Evolutionary conservation across 1,140 invertebrate species (phyloP).

Genomic region (Drosophila kepulauana): DNA sequence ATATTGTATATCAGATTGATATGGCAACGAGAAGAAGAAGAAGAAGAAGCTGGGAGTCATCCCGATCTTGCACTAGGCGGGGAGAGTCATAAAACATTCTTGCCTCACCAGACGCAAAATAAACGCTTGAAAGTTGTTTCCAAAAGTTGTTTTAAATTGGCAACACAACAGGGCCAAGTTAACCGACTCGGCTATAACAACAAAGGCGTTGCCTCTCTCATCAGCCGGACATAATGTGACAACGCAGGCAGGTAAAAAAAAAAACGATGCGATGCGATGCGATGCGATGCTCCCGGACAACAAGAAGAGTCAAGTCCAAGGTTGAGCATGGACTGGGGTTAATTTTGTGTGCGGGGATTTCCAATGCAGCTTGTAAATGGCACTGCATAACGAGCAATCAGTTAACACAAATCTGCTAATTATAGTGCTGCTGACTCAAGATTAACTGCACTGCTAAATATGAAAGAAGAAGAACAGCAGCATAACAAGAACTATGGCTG

Average conservation of each 20-base stretch:
- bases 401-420: constrained; percentile 34
- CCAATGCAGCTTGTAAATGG: constrained; percentile 19
- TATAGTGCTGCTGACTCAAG: not conserved
- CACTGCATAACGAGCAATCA: constrained; percentile 27
- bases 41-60: constrained; percentile 3
- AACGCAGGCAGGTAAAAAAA: not conserved
- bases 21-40: constrained; percentile 10
- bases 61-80: constrained; percentile 16
- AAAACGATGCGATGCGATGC: not conserved
- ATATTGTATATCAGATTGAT: constrained; percentile 42
- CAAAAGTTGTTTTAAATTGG: constrained; percentile 58
- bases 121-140: constrained; percentile 74
- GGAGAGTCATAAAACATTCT: constrained; percentile 33
- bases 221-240: constrained; percentile 26
- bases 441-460: not conserved
- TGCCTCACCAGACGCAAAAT: constrained; percentile 40
- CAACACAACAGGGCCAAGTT: constrained; percentile 27
- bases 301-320: constrained; percentile 68
- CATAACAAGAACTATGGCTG: constrained; percentile 7
- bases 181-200: not conserved
- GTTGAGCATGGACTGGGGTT: constrained; percentile 45
- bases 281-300: constrained; percentile 18
- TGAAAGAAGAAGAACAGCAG: not conserved
- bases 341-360: constrained; percentile 32
- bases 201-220: constrained; percentile 18